Base-by-base conservation (phyloP, 2,888 invertebrate genomes). In the Drosophila melanocephala region DNA sequence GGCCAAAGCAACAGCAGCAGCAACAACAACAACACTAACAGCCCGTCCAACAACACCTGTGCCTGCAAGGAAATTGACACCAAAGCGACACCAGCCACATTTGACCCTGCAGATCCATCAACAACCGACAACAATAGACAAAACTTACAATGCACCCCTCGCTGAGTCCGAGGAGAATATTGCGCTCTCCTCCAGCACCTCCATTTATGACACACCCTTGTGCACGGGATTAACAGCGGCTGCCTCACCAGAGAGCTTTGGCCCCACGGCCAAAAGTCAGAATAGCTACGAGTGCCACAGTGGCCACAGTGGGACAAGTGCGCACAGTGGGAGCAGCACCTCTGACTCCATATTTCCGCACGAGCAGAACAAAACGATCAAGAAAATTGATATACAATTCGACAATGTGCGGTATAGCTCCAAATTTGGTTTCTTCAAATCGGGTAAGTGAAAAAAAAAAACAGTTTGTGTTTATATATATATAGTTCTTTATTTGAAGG, bases 311-410 rank as follows among this genome's bases (percentile, higher is more conserved):
- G 39, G 64, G 4, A 16, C 47, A 16, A 47, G 47, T 39, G 65
- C 32, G 55, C 47, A 70, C 39, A 69, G 70, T 60, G 47, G 39
- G 30, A 44, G 32, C 52, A 71, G 64, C 80, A 83, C 76, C 28
- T 60, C 81, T 1, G 76, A 71, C 4, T 85, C 90, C 42, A 84
- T 87, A 44, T 90, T 88, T 57, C 83, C 87, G 5, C 79, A 86
- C 60, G 92, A 92, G 63, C 84, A 92, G 57, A 82, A 86, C 68
- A 89, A 80, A 63, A 77, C 86, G 68, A 83, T 87, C 61, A 91
- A 92, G 66, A 88, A 86, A 63, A 72, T 93, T 37, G 88, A 93
- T 68, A 91, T 93, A 37, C 91, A 91, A 33, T 93, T 93, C 75
- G 87, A 92, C 12, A 91, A 93, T 79, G 83, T 93, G 44, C 76